Evolutionary conservation across 2,888 invertebrate species (phyloP), one percentile per base, ranked within the genome.

Genomic region (Phrixothrix hirtus): DNA sequence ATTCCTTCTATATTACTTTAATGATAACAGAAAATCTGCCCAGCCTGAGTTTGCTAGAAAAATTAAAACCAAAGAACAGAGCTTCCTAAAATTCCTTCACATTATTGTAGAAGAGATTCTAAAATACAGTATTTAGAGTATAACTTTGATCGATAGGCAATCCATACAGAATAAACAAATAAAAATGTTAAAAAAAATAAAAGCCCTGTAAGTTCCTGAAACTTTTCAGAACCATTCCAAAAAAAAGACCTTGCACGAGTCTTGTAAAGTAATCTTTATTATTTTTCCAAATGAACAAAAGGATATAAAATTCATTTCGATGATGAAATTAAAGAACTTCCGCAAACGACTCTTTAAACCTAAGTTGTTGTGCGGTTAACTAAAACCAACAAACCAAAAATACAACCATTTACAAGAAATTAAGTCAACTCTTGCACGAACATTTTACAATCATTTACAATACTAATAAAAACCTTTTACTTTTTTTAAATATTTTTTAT

Each of bases 211-310:
- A 52, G 31, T 25, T 14, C 1, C 29, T 17, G 32, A 11, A 36
- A 15, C 5, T 52, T 56, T 17, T 43, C 43, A 9, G 44, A 52
- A 47, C 47, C 27, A 7, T 55, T 51, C 48, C 51, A 52, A 17
- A 36, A 52, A 5, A n/a, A 39, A 1, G 44, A 52, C 12, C 13
- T 47, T 5, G 29, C 48, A n/a, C n/a, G n/a, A n/a, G n/a, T n/a
- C n/a, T n/a, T n/a, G n/a, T n/a, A n/a, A n/a, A n/a, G n/a, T n/a
- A n/a, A n/a, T n/a, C n/a, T n/a, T n/a, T n/a, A n/a, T n/a, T n/a
- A n/a, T n/a, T n/a, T n/a, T n/a, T n/a, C n/a, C n/a, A n/a, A n/a
- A n/a, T n/a, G n/a, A n/a, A n/a, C n/a, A n/a, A n/a, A n/a, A n/a
- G n/a, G n/a, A n/a, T n/a, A n/a, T n/a, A n/a, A n/a, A n/a, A n/a